Base-by-base conservation (phyloP, 2,113 vertebrate species). In the Ochotona princeps region DNA sequence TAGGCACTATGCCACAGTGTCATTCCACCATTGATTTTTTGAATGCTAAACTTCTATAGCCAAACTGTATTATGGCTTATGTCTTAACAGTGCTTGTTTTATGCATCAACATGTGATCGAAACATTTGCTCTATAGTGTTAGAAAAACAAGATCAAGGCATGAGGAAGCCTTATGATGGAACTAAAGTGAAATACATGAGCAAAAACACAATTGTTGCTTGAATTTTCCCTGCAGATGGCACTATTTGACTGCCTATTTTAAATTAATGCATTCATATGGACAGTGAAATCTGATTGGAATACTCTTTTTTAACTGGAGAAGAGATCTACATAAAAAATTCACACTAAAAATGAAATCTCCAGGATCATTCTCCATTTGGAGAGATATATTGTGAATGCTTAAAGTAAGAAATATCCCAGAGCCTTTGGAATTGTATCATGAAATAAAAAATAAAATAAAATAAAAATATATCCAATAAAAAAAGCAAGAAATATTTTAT, bases 221-320 rank as follows among this genome's bases (percentile, higher is more conserved):
- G 21, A 66, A 18, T 54, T 78, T 63, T 60, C 54, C 96, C 98
- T 97, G 97, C 70, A 97, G 98, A 73, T 97, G 98, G 97, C 97
- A 93, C 95, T 97, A 67, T 84, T n/a, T 82, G 38, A 91, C 93
- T 82, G 85, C 95, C 73, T 92, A 70, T 44, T 86, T 91, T 92
- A 94, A 96, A 83, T 94, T 92, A 81, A 94, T 85, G 87, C 57
- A 32, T 95, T 94, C 89, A 60, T 70, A 91, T 67, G 92, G 83
- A 54, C 79, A 94, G 32, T 89, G 84, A 67, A 91, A 94, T 90
- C 35, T 78, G 74, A 79, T 47, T 44, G 44, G 38, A 91, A 47
- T 76, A 38, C 25, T 86, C 18, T 79, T 92, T 57, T 90, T 92
- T 92, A 83, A 94, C 60, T 44, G 90, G 69, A 38, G 65, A 88